phyloP scores from a whole-genome alignment of 2,888 invertebrate genomes.

The Drosophila neonasuta region DNA sequence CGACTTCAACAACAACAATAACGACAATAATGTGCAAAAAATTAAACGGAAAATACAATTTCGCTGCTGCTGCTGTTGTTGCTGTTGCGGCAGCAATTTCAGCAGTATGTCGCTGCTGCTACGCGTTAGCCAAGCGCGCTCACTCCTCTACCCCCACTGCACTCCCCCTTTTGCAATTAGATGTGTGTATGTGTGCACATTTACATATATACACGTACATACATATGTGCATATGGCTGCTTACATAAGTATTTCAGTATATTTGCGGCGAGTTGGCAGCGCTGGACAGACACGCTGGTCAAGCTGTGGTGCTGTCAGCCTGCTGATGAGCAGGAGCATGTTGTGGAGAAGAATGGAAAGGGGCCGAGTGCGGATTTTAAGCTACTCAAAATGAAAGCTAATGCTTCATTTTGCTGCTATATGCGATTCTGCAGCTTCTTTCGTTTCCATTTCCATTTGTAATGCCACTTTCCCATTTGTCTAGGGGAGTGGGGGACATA shows the following conservation, averaged over 20 bases:
- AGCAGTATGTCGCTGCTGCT: constrained; percentile 35
- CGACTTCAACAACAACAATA: constrained; percentile 15
- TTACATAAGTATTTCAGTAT: constrained; percentile 11
- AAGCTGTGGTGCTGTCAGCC: not conserved
- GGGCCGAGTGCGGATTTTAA: not conserved
- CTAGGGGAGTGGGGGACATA: constrained; percentile 3
- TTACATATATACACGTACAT: constrained; percentile 5
- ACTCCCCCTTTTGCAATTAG: constrained; percentile 10
- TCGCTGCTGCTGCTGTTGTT: constrained; percentile 7
- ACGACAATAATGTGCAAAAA: constrained; percentile 48
- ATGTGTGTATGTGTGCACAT: constrained; percentile 7
- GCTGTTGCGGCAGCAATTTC: constrained; percentile 20
- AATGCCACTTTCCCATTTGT: constrained; percentile 34
- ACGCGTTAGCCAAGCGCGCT: constrained; percentile 21
- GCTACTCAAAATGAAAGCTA: constrained; percentile 11
- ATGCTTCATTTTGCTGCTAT: constrained; percentile 13
- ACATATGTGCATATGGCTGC: not conserved
- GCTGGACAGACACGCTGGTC: constrained; percentile 3
- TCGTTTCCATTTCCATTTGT: constrained; percentile 26
- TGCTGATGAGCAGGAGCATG: not conserved
- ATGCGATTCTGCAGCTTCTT: constrained; percentile 5
- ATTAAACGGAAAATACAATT: constrained; percentile 48
- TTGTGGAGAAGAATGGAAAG: too few species aligned
- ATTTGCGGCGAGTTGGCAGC: constrained; percentile 1
- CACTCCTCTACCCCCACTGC: not conserved